These are phyloP conservation scores for Peromyscus aztecus DNA, from an alignment of 2,797 vertebrate genomes.

Conservation along the genomic window DNA sequence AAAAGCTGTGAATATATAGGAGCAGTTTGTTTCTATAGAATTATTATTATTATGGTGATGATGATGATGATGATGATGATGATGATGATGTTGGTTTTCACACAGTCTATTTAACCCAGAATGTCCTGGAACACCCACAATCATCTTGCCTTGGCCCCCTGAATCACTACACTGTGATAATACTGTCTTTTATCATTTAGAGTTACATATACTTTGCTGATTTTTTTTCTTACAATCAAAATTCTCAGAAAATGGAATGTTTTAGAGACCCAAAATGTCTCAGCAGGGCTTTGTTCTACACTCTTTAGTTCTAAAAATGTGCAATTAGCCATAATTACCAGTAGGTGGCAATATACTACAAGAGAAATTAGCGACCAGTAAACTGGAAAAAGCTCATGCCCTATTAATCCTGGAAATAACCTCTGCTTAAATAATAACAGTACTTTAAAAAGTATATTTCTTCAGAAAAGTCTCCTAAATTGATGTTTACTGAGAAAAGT, in stretches of 20 bases:
- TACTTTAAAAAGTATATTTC: background rate
- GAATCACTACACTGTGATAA: too few species aligned
- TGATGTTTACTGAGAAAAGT: background rate
- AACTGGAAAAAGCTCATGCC: background rate
- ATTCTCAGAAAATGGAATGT: background rate
- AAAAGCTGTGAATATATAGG: background rate
- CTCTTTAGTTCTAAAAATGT: background rate
- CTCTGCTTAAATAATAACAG: background rate
- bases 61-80: too few species aligned
- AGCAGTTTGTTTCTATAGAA: background rate
- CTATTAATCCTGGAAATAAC: background rate
- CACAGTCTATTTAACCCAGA: background rate
- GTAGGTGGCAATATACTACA: slow-evolving; percentile 33
- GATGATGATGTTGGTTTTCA: too few species aligned
- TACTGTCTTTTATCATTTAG: too few species aligned
- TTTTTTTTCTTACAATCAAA: background rate
- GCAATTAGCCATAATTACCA: background rate
- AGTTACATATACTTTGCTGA: background rate
- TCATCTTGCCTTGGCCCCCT: background rate
- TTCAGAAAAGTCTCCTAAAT: background rate
- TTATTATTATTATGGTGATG: background rate
- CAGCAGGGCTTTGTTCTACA: background rate
- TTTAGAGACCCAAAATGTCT: slow-evolving; percentile 18
- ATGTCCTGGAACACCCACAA: background rate
- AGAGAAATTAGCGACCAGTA: background rate